These are phyloP conservation scores for Cistogaster globosa DNA, from an alignment of 2,888 invertebrate species.

Conservation along the genomic window DNA sequence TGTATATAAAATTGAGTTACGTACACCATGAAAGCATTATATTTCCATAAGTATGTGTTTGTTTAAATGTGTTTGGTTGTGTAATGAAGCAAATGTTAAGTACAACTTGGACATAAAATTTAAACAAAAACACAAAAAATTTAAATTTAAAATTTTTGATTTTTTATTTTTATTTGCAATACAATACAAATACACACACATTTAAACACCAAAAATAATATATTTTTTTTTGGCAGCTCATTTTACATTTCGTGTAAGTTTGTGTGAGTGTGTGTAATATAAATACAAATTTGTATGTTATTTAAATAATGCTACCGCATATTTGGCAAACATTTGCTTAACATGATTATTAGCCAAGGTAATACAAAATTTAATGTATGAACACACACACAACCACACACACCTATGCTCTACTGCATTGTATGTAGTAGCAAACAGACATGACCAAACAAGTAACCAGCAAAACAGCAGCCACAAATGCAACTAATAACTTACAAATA, in stretches of 20 bases:
- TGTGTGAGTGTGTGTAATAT: slow-evolving; percentile 20
- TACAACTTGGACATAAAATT: no score
- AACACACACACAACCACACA: slow-evolving; percentile 50
- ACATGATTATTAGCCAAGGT: slow-evolving; percentile 80
- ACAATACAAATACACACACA: neutral
- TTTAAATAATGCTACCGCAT: slow-evolving; percentile 76
- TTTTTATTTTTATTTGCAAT: slow-evolving; percentile 16
- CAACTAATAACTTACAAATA: slow-evolving; percentile 79
- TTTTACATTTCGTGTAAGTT: neutral
- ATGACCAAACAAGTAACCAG: slow-evolving; percentile 42
- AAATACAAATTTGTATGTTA: slow-evolving; percentile 46
- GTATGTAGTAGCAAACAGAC: neutral
- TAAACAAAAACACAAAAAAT: no score
- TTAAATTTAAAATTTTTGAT: no score
- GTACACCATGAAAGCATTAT: no score
- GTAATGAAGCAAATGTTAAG: neutral
- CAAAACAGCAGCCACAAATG: slow-evolving; percentile 64
- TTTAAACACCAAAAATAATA: neutral
- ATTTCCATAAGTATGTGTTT: neutral
- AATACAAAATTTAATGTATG: slow-evolving; percentile 48
- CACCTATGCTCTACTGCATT: neutral
- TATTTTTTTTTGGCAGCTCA: neutral
- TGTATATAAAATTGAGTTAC: neutral
- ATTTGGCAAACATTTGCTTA: slow-evolving; percentile 80
- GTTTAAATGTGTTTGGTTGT: neutral